These are phyloP conservation scores for Clupea harengus DNA, from an alignment of 2,113 vertebrate species.

Conservation along the genomic window DNA sequence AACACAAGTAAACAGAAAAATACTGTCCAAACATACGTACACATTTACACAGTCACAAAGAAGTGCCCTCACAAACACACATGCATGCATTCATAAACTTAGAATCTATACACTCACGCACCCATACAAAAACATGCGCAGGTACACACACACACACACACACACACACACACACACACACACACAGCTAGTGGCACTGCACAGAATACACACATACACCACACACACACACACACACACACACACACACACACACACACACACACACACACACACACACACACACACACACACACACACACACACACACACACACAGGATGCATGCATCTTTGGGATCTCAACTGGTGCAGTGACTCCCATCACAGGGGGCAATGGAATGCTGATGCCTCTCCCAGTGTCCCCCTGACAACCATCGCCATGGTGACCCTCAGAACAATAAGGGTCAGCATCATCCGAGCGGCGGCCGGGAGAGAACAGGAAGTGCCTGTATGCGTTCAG, in stretches of 20 bases:
- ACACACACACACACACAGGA: constrained; percentile 8
- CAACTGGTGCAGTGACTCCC: background rate
- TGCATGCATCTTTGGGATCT: background rate
- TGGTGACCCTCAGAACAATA: constrained; percentile 30
- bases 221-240: background rate
- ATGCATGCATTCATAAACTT: background rate
- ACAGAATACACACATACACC: too few relatives aligned
- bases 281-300: background rate
- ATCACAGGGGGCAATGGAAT: background rate
- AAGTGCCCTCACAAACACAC: constrained; percentile 11
- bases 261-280: background rate
- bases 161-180: background rate
- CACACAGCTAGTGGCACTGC: too few relatives aligned
- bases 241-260: background rate
- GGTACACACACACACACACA: constrained; percentile 7
- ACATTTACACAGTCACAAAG: background rate
- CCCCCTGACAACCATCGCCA: constrained; percentile 2
- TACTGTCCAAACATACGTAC: too few relatives aligned
- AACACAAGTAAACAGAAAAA: too few relatives aligned
- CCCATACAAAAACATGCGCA: constrained; percentile 18
- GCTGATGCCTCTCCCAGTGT: constrained; percentile 15
- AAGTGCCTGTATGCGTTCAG: background rate
- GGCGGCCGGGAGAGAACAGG: background rate
- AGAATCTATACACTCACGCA: too few relatives aligned
- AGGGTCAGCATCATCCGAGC: constrained; percentile 12